Conservation (phyloP, 2,888 invertebrate species). For the Diaperis boleti region DNA sequence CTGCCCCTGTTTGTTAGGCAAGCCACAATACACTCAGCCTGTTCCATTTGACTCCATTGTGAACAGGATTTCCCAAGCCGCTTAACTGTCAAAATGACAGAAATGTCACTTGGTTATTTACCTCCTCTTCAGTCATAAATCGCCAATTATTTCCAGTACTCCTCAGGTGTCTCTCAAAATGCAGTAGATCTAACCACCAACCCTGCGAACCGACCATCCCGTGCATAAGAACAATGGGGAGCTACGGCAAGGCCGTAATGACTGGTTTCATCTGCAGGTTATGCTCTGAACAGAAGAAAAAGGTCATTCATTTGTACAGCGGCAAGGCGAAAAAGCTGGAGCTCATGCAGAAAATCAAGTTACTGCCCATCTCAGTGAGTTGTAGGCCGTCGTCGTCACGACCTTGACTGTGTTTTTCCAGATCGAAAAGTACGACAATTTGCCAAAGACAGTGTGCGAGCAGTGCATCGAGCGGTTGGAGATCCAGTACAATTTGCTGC, state of each 20-base stretch:
- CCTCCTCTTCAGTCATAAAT: no score
- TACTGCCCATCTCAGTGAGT: conserved; percentile 83
- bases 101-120: no score
- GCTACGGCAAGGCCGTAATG: conserved; percentile 82
- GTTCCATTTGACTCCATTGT: no score
- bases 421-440: conserved; percentile 66
- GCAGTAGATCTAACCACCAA: neutral
- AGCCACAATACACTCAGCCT: no score
- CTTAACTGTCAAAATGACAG: no score
- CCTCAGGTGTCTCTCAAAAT: no score
- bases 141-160: no score
- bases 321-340: conserved; percentile 81
- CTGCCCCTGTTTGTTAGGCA: no score
- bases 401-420: no score
- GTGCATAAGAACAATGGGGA: conserved; percentile 75
- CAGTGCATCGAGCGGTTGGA: conserved; percentile 70
- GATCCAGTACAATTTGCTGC: conserved; percentile 68
- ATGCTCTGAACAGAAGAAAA: conserved; percentile 87
- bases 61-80: no score
- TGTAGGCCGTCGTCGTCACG: no score
- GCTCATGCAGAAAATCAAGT: conserved; percentile 83
- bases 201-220: neutral
- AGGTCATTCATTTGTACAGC: conserved; percentile 86
- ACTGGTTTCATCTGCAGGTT: conserved; percentile 88
- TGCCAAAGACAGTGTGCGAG: conserved; percentile 77